phyloP scores from a whole-genome alignment of 2,797 vertebrate genomes.

The Prunella strophiata region DNA sequence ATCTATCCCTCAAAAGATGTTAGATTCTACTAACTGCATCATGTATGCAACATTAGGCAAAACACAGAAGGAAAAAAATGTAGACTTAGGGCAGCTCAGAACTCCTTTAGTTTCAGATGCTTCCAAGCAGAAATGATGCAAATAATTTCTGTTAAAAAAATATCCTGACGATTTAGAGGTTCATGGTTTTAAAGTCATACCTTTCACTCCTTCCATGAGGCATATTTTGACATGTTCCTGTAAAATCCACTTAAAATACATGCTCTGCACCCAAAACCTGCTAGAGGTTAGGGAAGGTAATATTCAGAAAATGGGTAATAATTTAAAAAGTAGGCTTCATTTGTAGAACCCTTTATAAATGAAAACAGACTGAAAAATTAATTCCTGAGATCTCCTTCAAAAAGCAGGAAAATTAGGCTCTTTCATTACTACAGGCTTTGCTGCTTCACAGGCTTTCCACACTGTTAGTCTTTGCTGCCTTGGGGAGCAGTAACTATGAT shows the following conservation, averaged over 20 bases:
- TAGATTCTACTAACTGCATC: not conserved
- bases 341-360: not conserved
- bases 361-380: conserved; percentile 15
- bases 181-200: not conserved
- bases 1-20: not conserved
- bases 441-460: conserved; percentile 41
- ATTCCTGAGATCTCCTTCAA: not conserved
- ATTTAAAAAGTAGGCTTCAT: not conserved
- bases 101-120: not conserved
- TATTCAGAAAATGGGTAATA: conserved; percentile 25
- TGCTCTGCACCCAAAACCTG: not conserved
- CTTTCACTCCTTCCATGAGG: not conserved
- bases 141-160: not conserved
- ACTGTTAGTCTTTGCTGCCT: not conserved
- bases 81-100: not conserved
- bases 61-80: not conserved
- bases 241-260: conserved; percentile 26
- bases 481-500: not conserved
- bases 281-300: conserved; percentile 3
- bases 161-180: not conserved
- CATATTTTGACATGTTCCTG: not conserved
- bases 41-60: conserved; percentile 30
- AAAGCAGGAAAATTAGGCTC: not conserved
- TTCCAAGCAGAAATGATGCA: conserved; percentile 21
- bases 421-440: conserved; percentile 11